A percentile compares a stretch with the other conserved stretches of the same genome.
These are phyloP conservation scores for Catostylus mosaicus DNA, from an alignment of 30 jellyfish, hydroid and myxozoan genomes.

Conservation along the genomic window DNA sequence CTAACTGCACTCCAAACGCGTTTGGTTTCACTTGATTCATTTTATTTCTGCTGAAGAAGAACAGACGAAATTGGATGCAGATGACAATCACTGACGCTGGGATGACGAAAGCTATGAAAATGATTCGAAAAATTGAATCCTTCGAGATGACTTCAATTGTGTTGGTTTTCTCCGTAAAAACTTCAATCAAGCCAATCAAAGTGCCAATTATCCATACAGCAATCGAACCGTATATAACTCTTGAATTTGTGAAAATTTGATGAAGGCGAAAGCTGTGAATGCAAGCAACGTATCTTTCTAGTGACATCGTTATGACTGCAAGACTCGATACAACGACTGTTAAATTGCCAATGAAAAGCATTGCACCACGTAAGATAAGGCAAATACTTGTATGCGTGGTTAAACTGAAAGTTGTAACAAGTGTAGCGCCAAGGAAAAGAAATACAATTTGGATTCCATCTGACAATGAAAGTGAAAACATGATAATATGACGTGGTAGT, in stretches of 20 bases:
- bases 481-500: not conserved
- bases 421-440: not conserved
- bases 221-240: not conserved
- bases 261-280: not conserved
- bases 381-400: not conserved
- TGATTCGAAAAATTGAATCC: not conserved
- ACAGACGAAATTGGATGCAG: not conserved
- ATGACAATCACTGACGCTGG: not conserved
- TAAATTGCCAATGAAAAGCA: not conserved
- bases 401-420: not conserved
- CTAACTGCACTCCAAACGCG: not conserved
- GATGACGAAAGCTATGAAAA: not conserved
- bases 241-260: not conserved
- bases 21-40: not conserved
- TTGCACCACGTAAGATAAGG: not conserved
- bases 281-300: constrained; percentile 2
- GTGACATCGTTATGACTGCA: not conserved
- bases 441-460: not conserved
- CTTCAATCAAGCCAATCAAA: not conserved
- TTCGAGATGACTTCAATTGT: not conserved
- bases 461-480: not conserved
- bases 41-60: not conserved
- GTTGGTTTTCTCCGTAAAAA: not conserved
- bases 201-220: not conserved
- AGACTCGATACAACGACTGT: not conserved